Base-by-base conservation (phyloP, 2,888 invertebrate species). In the Lypha dubia region DNA sequence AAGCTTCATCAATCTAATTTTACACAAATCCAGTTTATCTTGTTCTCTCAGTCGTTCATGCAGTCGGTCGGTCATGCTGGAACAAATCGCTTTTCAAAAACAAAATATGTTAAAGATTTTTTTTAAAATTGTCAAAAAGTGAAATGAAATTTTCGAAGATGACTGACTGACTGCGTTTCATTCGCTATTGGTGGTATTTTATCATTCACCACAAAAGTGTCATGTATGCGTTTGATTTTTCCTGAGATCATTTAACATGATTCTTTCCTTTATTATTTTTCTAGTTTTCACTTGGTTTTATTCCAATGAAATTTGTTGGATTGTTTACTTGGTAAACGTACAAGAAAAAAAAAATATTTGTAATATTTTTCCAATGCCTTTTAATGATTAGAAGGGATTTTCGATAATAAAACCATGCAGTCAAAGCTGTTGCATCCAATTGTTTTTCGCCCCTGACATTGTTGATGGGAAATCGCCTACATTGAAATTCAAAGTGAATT, bases 1-100 rank as follows among this genome's bases (percentile, higher is more conserved):
- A 76, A 71, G 79, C 76, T 44, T 73, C 84, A 79, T 80, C 84
- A 84, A 84, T 84, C 80, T 84, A 84, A 84, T 76, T 46, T 60
- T 65, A 73, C 62, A 76, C 49, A 67, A 65, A 65, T 79, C 71
- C 58, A 58, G 79, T 65, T 79, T 56, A 75, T 65, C 49, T 65
- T 77, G 58, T 24, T 51, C 51, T 62, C 24, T 11, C 60, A 15
- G 38, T 17, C 24, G 44, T 38, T 63, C 56, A 41, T 41, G 51
- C 28, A n/a, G n/a, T 11, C 60, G 11, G 38, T 17, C 24, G 44
- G 49, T 63, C 56, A 41, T 41, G 51, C 22, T 13, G 32, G 32
- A 58, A 58, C 58, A 74, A 74, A 84, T 77, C 76, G 46, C 73
- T 79, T 74, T 74, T 74, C 58, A 65, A 84, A 73, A 51, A 51